These are phyloP conservation scores for Aphodius sticticus DNA, from an alignment of 2,888 invertebrate genomes.

Conservation along the genomic window DNA sequence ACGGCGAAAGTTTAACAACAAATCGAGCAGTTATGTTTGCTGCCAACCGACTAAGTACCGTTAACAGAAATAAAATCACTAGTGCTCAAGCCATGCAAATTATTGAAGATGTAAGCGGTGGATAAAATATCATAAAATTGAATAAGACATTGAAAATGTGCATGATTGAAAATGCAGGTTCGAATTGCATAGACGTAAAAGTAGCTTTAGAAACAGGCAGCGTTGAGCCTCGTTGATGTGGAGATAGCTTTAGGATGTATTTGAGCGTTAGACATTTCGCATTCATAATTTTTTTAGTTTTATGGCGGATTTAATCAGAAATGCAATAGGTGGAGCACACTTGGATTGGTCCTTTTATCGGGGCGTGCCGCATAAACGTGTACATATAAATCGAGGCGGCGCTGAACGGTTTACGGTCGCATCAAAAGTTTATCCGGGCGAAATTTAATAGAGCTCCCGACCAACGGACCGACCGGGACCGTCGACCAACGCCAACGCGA, in stretches of 20 bases:
- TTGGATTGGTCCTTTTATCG: neutral
- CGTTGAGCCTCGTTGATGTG: too few relatives aligned
- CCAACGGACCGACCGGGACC: neutral
- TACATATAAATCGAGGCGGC: neutral
- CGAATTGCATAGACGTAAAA: too few relatives aligned
- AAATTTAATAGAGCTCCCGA: neutral
- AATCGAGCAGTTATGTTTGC: too few relatives aligned
- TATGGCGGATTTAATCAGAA: neutral
- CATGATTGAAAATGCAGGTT: too few relatives aligned
- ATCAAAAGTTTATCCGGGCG: slow-evolving; percentile 4
- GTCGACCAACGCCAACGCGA: neutral
- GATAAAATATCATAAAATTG: too few relatives aligned
- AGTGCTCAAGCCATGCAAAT: too few relatives aligned
- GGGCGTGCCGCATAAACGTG: neutral
- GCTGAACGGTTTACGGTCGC: slow-evolving; percentile 4
- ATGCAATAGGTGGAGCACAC: neutral
- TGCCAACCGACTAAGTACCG: too few relatives aligned
- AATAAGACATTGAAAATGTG: too few relatives aligned
- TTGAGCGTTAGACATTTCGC: neutral
- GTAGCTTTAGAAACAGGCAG: too few relatives aligned
- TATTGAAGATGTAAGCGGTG: too few relatives aligned
- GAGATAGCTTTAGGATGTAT: neutral
- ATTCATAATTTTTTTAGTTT: neutral
- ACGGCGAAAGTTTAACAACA: too few relatives aligned
- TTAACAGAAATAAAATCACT: too few relatives aligned